Evolutionary conservation across 2,888 invertebrate species (phyloP), one percentile per base, ranked within the genome.

Genomic region (Leptinotarsa haldemani): DNA sequence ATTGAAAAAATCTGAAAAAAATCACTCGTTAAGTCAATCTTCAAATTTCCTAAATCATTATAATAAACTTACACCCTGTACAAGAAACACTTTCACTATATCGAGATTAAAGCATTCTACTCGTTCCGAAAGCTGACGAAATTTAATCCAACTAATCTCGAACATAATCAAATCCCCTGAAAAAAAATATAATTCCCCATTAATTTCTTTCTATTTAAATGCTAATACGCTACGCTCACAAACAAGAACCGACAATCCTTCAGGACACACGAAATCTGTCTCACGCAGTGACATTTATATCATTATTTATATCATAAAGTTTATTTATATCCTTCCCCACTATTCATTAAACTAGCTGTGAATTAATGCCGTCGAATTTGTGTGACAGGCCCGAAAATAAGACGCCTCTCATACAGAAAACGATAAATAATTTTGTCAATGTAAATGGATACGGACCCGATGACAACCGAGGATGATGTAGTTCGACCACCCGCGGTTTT

Each of bases 401-500:
- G 46, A 68, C 2, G 61, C 30, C 30, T 61, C 61, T 70, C 16
- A 50, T 70, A 40, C 50, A 46, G 13, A 61, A 72, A 68, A 61
- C 47, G 52, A 68, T 72, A 68, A 71, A 71, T 71, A 67, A 71
- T 71, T 67, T 61, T 67, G 56, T 67, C 67, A 40, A 67, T 67
- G 66, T 66, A 71, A 48, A 22, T 61, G 65, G 63, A 66, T 67
- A 63, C 66, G 50, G 52, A 2, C 50, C 52, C 71, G 71, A 47
- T 72, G 71, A 72, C 71, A 72, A 64, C 61, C 2, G 53, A 67
- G 40, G 67, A 67, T 67, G 53, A 53, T 70, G 64, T 56, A 65
- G 53, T 56, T 18, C 50, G 68, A 68, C 71, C 71, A 72, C 71
- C 71, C 71, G 68, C 63, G 61, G 68, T n/a, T 68, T 72, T 72